Evolutionary conservation across 1,140 invertebrate species (phyloP).

Genomic region (Drosophila nasuta): DNA sequence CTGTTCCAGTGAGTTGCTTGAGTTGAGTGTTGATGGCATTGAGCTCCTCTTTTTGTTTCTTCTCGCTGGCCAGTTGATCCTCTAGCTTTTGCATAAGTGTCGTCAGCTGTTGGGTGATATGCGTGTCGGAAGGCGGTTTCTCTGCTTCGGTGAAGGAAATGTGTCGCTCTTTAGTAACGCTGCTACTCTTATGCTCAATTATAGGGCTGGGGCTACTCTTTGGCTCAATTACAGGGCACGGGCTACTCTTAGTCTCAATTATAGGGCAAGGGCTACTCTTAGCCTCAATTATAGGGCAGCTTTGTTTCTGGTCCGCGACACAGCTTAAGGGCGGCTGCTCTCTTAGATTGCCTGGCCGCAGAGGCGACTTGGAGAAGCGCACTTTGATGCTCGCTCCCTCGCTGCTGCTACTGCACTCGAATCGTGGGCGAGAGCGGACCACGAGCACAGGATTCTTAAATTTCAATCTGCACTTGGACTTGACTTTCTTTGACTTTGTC

Average conservation of each 20-base stretch:
- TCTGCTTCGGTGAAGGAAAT: too few relatives aligned
- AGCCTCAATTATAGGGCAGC: too few relatives aligned
- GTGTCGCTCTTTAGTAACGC: too few relatives aligned
- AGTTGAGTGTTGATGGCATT: conserved; percentile 23
- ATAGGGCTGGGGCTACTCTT: background rate
- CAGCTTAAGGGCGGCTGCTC: too few relatives aligned
- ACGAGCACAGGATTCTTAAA: conserved; percentile 10
- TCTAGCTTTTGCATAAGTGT: conserved; percentile 9
- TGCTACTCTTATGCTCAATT: too few relatives aligned
- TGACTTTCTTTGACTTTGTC: background rate
- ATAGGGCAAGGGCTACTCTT: background rate
- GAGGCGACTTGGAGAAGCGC: background rate
- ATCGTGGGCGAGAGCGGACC: background rate
- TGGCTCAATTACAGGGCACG: background rate
- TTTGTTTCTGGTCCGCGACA: background rate
- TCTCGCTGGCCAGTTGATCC: background rate
- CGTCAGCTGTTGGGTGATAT: background rate
- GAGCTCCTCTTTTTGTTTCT: conserved; percentile 19
- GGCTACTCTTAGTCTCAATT: too few relatives aligned
- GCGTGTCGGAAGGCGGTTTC: background rate
- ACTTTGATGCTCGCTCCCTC: background rate
- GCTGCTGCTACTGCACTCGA: background rate
- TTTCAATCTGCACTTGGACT: background rate
- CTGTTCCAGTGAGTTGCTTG: background rate
- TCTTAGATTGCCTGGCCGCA: background rate